These are phyloP conservation scores for Ascaphus truei DNA, from an alignment of 2,113 vertebrate species.

Conservation along the genomic window DNA sequence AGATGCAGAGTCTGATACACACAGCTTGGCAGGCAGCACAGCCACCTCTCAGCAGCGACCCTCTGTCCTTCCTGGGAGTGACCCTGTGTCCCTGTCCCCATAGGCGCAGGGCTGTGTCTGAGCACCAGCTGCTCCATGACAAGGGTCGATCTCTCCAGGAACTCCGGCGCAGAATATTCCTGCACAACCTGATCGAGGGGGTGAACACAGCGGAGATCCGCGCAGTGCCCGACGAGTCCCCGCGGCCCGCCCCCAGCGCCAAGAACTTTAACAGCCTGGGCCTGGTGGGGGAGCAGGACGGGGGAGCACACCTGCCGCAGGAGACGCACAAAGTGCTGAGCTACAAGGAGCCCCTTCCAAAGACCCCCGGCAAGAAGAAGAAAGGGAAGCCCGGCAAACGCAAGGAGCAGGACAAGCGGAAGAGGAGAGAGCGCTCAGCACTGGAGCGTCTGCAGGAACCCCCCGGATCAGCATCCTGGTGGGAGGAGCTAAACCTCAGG, in stretches of 20 bases:
- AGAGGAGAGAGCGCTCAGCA: constrained; percentile 72
- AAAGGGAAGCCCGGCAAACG: constrained; percentile 82
- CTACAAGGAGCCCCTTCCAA: constrained; percentile 77
- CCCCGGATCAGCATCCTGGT: constrained; percentile 4
- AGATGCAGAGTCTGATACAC: too few relatives aligned
- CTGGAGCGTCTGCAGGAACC: constrained; percentile 38
- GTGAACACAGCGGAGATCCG: constrained; percentile 87
- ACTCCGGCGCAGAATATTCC: constrained; percentile 77
- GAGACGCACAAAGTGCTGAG: constrained; percentile 89
- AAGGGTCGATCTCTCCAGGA: constrained; percentile 89
- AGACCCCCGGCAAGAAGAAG: constrained; percentile 78
- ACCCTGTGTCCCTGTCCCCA: constrained; percentile 7
- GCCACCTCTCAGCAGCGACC: too few relatives aligned
- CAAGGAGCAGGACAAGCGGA: constrained; percentile 89
- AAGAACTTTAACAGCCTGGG: constrained; percentile 78
- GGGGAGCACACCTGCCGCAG: constrained; percentile 74
- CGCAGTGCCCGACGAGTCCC: constrained; percentile 58
- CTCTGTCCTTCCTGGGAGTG: too few relatives aligned
- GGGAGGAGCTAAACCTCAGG: constrained; percentile 23
- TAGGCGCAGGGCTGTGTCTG: constrained; percentile 90
- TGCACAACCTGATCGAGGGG: constrained; percentile 84
- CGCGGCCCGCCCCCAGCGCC: constrained; percentile 78
- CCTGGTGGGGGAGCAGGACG: constrained; percentile 70
- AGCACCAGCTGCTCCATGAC: constrained; percentile 93
- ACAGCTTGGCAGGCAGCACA: too few relatives aligned